Percentiles rank a stretch among this genome's conserved stretches.
Evolutionary conservation across 1,140 invertebrate genomes (phyloP).

Genomic region (Dufourea novaeangliae): DNA sequence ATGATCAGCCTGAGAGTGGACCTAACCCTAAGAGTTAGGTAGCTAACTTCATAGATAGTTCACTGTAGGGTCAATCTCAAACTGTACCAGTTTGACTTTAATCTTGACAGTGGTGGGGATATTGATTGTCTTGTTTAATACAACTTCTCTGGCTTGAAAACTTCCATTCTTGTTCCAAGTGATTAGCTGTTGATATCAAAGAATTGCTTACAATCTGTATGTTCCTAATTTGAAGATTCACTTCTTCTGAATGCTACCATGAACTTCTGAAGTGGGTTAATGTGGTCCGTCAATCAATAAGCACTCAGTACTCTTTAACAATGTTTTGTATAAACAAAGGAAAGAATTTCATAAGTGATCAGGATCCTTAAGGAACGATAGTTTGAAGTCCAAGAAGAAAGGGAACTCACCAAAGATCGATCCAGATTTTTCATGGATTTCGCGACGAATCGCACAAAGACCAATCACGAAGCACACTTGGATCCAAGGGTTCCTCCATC

Average conservation of each 20-base stretch:
- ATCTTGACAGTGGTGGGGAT: no score
- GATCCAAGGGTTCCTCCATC: background rate
- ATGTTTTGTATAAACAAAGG: background rate
- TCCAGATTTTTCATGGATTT: slow-evolving; percentile 27
- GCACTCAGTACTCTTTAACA: background rate
- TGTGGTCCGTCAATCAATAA: background rate
- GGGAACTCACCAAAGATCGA: background rate
- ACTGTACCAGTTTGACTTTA: no score
- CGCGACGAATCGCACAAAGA: slow-evolving; percentile 44
- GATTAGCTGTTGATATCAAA: no score
- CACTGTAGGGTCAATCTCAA: no score
- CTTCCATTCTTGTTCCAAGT: no score
- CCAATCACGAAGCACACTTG: slow-evolving; percentile 24
- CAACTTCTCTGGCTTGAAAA: no score
- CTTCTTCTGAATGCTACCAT: background rate
- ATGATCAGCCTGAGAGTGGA: no score
- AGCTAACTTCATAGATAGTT: no score
- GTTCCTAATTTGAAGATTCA: no score
- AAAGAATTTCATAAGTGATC: background rate
- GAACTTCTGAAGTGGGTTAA: background rate
- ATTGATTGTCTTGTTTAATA: no score
- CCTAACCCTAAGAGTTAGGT: no score
- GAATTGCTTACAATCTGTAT: no score
- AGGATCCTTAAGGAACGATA: background rate
- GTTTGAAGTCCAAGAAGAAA: background rate